A percentile compares a stretch with the other conserved stretches of the same genome.
These are phyloP conservation scores for Poeciliopsis turneri DNA, from an alignment of 2,797 vertebrate genomes.

Conservation along the genomic window DNA sequence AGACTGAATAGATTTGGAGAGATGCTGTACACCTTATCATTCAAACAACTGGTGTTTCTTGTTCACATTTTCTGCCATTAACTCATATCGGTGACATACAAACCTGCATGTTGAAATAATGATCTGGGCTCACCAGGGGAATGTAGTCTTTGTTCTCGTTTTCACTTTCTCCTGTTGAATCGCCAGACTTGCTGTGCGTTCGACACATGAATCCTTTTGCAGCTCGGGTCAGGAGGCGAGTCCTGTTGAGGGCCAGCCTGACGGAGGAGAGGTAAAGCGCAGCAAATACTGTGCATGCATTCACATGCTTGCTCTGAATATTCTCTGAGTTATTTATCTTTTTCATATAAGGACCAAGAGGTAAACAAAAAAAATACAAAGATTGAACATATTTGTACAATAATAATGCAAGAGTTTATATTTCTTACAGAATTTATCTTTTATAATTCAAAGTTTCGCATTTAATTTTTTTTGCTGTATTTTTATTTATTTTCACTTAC, in stretches of 20 bases:
- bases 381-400: not conserved
- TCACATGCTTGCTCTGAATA: not conserved
- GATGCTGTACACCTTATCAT: not conserved
- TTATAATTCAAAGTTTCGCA: not conserved
- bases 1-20: not conserved
- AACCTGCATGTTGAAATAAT: constrained; percentile 1
- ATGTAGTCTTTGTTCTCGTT: constrained; percentile 90
- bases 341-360: not conserved
- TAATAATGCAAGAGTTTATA: not conserved
- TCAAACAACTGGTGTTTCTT: not conserved
- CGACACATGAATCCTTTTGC: constrained; percentile 92
- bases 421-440: not conserved
- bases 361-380: not conserved
- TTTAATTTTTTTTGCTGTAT: not conserved
- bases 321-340: not conserved
- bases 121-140: constrained; percentile 85
- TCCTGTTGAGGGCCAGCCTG: constrained; percentile 89
- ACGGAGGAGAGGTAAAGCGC: constrained; percentile 21
- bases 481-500: not conserved
- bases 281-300: not conserved
- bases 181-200: constrained; percentile 81
- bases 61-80: constrained; percentile 4
- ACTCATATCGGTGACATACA: constrained; percentile 21
- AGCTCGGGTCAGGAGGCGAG: constrained; percentile 87
- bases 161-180: constrained; percentile 79